These are phyloP conservation scores for Deilephila porcellus DNA, from an alignment of 2,888 invertebrate genomes.

Conservation along the genomic window DNA sequence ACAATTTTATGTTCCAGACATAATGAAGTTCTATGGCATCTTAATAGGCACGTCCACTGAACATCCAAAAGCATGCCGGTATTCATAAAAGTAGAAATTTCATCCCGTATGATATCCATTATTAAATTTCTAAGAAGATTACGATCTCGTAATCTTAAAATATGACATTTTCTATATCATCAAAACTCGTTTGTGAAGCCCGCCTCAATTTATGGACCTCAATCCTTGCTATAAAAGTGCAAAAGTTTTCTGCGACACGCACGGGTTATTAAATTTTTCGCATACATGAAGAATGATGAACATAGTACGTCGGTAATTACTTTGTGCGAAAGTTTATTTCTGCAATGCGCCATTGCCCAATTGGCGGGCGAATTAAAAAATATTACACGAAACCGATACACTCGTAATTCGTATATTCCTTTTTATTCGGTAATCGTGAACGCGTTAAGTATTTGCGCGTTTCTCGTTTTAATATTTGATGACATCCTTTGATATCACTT, in stretches of 20 bases:
- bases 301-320: constrained; percentile 53
- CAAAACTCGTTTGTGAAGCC: constrained; percentile 64
- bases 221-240: constrained; percentile 65
- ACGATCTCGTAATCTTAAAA: constrained; percentile 71
- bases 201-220: constrained; percentile 69
- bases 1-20: neutral
- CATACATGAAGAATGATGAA: constrained; percentile 45
- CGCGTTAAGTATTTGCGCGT: constrained; percentile 40
- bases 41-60: neutral
- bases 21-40: constrained; percentile 8
- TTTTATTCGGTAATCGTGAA: constrained; percentile 43
- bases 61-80: constrained; percentile 34
- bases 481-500: constrained; percentile 59
- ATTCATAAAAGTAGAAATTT: constrained; percentile 58
- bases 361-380: constrained; percentile 56
- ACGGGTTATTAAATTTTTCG: constrained; percentile 61
- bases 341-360: constrained; percentile 67
- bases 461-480: constrained; percentile 53
- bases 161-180: constrained; percentile 66
- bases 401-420: constrained; percentile 44
- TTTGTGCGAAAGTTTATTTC: constrained; percentile 64
- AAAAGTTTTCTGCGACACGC: constrained; percentile 67
- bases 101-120: constrained; percentile 63
- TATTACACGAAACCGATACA: constrained; percentile 50
- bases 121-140: constrained; percentile 75